Evolutionary conservation across 2,888 invertebrate genomes (phyloP).

Genomic region (Dorcus hopei): DNA sequence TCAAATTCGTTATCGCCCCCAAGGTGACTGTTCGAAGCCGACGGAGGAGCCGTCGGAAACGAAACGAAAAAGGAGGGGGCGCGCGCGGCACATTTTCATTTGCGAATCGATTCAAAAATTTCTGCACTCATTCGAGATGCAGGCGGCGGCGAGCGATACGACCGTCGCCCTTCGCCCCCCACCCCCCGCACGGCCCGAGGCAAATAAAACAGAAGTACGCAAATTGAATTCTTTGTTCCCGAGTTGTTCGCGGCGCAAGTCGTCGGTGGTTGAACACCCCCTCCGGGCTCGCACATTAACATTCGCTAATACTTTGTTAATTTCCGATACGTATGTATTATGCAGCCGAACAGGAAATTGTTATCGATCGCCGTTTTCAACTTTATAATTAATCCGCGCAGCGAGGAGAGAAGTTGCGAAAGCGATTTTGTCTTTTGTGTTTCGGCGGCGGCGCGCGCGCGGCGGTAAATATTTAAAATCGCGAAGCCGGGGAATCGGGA

Average conservation of each 20-base stretch:
- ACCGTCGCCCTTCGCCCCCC: background rate
- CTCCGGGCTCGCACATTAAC: background rate
- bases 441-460: no score
- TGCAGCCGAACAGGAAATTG: constrained; percentile 4
- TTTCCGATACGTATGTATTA: constrained; percentile 2
- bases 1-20: background rate
- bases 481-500: no score
- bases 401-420: no score
- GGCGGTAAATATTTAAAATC: no score
- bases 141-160: background rate
- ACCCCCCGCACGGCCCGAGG: background rate
- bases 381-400: background rate
- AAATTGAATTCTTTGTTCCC: constrained; percentile 1
- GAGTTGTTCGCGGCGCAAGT: background rate
- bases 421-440: no score
- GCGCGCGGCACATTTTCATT: background rate
- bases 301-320: constrained; percentile 1
- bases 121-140: background rate
- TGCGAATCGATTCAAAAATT: constrained; percentile 1
- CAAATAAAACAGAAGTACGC: background rate
- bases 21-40: background rate
- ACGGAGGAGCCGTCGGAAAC: background rate
- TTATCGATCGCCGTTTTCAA: constrained; percentile 4
- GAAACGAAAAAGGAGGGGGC: no score
- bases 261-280: background rate